Evolutionary conservation across 1,140 invertebrate genomes (phyloP).

Genomic region (Pseudomyrmex sp.): DNA sequence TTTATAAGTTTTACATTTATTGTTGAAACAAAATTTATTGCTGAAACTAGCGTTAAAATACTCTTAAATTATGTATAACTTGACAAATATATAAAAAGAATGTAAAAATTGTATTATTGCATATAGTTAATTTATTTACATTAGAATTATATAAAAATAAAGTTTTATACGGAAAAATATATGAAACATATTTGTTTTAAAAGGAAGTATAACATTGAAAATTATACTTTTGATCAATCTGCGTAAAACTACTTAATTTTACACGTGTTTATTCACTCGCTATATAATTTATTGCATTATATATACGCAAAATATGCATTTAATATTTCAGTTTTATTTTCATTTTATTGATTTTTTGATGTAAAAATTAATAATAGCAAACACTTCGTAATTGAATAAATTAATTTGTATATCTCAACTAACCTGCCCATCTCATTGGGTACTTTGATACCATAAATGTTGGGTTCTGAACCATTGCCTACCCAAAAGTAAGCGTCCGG

Average conservation of each 20-base stretch:
- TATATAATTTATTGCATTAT: slow-evolving; percentile 6
- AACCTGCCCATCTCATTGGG: slow-evolving; percentile 91
- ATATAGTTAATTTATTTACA: not conserved
- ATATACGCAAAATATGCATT: not conserved
- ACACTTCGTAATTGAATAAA: not conserved
- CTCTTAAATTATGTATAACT: too few relatives aligned
- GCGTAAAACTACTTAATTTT: not conserved
- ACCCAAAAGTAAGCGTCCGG: slow-evolving; percentile 97
- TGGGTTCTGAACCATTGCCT: slow-evolving; percentile 93
- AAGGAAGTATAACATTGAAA: not conserved
- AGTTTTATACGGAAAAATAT: not conserved
- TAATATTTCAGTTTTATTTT: not conserved
- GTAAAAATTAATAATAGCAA: not conserved
- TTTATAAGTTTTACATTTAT: too few relatives aligned
- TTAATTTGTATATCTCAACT: slow-evolving; percentile 37
- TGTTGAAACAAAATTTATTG: too few relatives aligned
- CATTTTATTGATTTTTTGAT: not conserved
- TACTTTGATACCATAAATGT: slow-evolving; percentile 93
- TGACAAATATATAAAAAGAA: not conserved
- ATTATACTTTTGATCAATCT: not conserved
- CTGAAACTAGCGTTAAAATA: too few relatives aligned
- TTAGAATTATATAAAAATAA: not conserved
- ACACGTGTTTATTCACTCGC: not conserved
- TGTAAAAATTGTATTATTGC: not conserved
- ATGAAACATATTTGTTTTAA: not conserved